Conservation (phyloP, 2,888 invertebrate genomes). For the Drosophila demipolita region DNA sequence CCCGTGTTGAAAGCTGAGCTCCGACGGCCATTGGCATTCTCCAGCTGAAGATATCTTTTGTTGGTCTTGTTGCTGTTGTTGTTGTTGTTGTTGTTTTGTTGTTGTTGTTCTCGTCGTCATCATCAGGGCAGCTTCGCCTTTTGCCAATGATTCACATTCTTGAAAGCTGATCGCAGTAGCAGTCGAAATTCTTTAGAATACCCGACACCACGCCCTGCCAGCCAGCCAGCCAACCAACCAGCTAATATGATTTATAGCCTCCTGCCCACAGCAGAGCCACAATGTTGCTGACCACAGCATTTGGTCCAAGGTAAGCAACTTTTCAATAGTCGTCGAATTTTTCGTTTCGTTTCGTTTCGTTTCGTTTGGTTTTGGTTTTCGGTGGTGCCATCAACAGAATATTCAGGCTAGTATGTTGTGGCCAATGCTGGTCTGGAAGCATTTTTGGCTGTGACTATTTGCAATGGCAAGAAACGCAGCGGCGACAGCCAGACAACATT, state of each 20-base stretch:
- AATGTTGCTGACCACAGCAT: conserved; percentile 55
- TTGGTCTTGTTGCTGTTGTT: not conserved
- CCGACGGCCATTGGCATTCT: conserved; percentile 33
- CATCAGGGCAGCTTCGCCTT: conserved; percentile 39
- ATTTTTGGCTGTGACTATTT: conserved; percentile 44
- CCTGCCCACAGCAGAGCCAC: conserved; percentile 39
- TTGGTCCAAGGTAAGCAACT: conserved; percentile 78
- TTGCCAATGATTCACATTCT: conserved; percentile 61
- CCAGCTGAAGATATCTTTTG: conserved; percentile 12
- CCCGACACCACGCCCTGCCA: conserved; percentile 56
- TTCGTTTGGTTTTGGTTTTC: conserved; percentile 9
- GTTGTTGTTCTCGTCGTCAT: not conserved
- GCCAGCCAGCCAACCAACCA: conserved; percentile 24
- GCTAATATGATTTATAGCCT: conserved; percentile 60
- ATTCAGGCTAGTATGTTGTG: conserved; percentile 6
- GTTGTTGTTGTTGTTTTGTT: not conserved
- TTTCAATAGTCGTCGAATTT: conserved; percentile 47
- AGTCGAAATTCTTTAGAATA: conserved; percentile 67
- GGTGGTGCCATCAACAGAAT: conserved; percentile 51
- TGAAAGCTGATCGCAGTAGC: conserved; percentile 66
- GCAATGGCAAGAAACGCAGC: conserved; percentile 18
- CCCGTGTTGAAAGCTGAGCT: conserved; percentile 66
- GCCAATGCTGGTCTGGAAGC: conserved; percentile 50
- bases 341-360: not conserved
- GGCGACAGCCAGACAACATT: conserved; percentile 58